A percentile compares a stretch with the other conserved stretches of the same genome.
phyloP scores from a whole-genome alignment of 2,797 vertebrate genomes.

The Galaxias olidus region DNA sequence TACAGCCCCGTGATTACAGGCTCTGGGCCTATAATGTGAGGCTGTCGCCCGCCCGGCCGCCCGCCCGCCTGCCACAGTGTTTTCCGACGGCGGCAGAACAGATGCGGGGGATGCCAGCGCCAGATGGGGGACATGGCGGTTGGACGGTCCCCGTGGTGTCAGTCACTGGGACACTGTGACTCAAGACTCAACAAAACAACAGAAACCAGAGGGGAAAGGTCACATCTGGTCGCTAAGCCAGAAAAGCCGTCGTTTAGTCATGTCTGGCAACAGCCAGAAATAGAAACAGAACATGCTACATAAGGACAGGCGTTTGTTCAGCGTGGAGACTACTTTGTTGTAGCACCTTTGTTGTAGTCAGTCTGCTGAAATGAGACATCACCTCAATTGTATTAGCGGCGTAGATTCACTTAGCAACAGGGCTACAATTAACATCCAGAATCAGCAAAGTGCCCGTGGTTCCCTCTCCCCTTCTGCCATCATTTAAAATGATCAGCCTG shows the following conservation, averaged over 20 bases:
- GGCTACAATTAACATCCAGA: too few species aligned
- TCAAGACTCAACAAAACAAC: slow-evolving; percentile 44
- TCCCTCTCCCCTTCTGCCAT: slow-evolving; percentile 56
- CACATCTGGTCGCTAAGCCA: slow-evolving; percentile 47
- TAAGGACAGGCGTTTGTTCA: too few species aligned
- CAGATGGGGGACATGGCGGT: slow-evolving; percentile 52
- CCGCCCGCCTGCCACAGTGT: slow-evolving; percentile 72
- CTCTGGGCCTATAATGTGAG: slow-evolving; percentile 75
- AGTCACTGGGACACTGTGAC: slow-evolving; percentile 61
- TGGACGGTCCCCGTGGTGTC: slow-evolving; percentile 63
- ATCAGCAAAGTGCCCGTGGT: slow-evolving; percentile 36
- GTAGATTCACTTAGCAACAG: too few species aligned
- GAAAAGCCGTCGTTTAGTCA: slow-evolving; percentile 17
- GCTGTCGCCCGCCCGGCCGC: slow-evolving; percentile 72
- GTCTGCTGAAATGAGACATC: too few species aligned
- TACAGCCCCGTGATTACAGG: slow-evolving; percentile 81
- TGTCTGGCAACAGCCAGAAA: slow-evolving; percentile 22
- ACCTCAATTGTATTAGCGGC: too few species aligned
- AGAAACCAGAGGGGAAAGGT: slow-evolving; percentile 55
- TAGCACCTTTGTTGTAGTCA: too few species aligned
- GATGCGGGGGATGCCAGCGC: slow-evolving; percentile 60
- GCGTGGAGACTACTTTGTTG: too few species aligned
- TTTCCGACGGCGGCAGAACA: slow-evolving; percentile 71
- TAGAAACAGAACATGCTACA: background rate
- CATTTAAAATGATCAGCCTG: slow-evolving; percentile 65